These are phyloP conservation scores for Drosophila punjabiensis DNA, from an alignment of 1,140 invertebrate species.

Conservation along the genomic window DNA sequence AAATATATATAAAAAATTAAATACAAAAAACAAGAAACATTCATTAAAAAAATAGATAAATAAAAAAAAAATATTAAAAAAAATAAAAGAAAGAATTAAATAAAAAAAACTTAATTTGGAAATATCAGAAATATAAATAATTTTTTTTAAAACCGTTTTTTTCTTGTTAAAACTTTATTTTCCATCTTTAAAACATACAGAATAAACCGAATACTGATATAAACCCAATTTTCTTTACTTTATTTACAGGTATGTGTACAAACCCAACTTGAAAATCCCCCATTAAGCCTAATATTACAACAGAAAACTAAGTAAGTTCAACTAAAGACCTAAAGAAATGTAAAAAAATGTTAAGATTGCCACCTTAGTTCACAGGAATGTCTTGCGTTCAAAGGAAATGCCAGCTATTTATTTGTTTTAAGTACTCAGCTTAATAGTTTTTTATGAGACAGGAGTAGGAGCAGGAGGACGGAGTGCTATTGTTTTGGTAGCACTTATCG, in stretches of 20 bases:
- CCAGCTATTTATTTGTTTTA: conserved; percentile 10
- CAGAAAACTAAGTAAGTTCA: conserved; percentile 1
- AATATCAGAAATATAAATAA: no score
- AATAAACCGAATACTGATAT: not conserved
- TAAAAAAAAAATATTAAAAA: no score
- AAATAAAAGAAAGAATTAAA: no score
- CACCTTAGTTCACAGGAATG: not conserved
- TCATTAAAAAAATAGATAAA: no score
- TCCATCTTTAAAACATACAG: not conserved
- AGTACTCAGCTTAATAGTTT: conserved; percentile 21
- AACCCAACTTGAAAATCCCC: not conserved
- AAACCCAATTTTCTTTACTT: not conserved
- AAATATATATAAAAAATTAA: no score
- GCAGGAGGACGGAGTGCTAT: not conserved
- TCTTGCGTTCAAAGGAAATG: not conserved
- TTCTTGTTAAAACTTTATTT: no score
- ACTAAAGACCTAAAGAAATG: not conserved
- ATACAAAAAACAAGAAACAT: no score
- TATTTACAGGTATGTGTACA: conserved; percentile 39
- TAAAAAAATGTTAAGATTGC: not conserved
- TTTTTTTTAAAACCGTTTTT: no score
- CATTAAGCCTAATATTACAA: no score
- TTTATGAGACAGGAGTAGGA: conserved; percentile 14
- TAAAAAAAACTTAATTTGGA: no score
- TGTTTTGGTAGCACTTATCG: conserved; percentile 39